phyloP scores from a whole-genome alignment of 2,113 vertebrate genomes.

The Ibidorhyncha struthersii region DNA sequence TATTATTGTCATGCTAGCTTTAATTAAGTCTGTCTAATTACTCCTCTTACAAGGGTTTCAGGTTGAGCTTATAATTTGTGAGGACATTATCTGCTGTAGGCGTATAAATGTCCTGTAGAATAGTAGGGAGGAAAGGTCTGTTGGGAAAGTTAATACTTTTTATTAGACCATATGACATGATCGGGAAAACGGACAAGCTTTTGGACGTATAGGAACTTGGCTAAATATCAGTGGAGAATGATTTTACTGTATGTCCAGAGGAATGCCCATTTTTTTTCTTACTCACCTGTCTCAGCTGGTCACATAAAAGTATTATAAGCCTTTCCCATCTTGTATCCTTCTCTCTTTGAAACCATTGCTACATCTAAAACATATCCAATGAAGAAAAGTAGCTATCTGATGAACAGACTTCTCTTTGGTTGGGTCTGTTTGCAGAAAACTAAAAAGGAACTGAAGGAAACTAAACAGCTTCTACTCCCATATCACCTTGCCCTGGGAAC shows the following conservation, averaged over 20 bases:
- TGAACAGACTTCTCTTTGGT: neutral
- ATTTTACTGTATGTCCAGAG: neutral
- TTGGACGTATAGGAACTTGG: neutral
- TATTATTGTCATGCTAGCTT: slow-evolving; percentile 2
- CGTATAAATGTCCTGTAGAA: neutral
- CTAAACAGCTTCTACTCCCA: neutral
- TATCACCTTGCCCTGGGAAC: neutral
- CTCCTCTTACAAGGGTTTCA: slow-evolving; percentile 20
- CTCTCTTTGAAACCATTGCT: neutral
- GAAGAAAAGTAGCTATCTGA: neutral
- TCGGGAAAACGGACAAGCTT: neutral
- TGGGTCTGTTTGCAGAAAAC: neutral
- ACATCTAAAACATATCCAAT: neutral
- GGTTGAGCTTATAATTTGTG: neutral
- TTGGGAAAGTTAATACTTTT: neutral
- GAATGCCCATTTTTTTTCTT: neutral
- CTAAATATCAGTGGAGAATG: neutral
- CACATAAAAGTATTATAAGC: neutral
- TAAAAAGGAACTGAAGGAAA: neutral
- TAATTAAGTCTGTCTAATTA: slow-evolving; percentile 61
- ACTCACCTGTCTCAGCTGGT: neutral
- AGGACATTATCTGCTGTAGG: neutral
- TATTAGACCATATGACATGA: neutral
- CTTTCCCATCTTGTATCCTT: neutral
- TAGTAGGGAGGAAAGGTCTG: neutral